phyloP scores from a whole-genome alignment of 2,797 vertebrate genomes.

The Poecile montanus region DNA sequence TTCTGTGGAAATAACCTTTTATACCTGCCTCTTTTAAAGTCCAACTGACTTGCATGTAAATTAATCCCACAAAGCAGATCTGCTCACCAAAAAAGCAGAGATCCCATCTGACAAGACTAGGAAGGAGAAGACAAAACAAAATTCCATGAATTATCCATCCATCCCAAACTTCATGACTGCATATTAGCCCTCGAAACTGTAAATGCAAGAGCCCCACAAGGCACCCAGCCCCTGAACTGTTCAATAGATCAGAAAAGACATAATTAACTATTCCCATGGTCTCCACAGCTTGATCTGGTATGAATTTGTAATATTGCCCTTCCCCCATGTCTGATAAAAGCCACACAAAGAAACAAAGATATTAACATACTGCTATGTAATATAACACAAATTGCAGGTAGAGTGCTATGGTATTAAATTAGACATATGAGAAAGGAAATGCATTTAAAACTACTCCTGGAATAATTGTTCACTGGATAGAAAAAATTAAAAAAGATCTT shows the following conservation, averaged over 20 bases:
- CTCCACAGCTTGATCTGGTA: not conserved
- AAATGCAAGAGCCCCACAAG: not conserved
- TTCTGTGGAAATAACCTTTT: conserved; percentile 32
- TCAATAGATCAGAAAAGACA: not conserved
- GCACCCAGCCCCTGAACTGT: not conserved
- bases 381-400: not conserved
- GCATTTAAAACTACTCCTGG: not conserved
- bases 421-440: not conserved
- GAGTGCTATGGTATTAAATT: not conserved
- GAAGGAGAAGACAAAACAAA: not conserved
- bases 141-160: not conserved
- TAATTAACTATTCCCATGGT: conserved; percentile 23
- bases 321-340: conserved; percentile 15
- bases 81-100: not conserved
- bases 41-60: not conserved
- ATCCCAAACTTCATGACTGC: not conserved
- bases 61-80: not conserved
- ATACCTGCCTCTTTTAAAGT: conserved; percentile 12
- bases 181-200: not conserved
- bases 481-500: not conserved
- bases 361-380: not conserved
- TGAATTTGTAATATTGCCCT: not conserved
- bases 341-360: not conserved
- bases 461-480: not conserved
- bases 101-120: not conserved